A percentile compares a stretch with the other conserved stretches of the same genome.
Conservation (phyloP, 2,888 invertebrate genomes). For the Chromoteleia sp. region DNA sequence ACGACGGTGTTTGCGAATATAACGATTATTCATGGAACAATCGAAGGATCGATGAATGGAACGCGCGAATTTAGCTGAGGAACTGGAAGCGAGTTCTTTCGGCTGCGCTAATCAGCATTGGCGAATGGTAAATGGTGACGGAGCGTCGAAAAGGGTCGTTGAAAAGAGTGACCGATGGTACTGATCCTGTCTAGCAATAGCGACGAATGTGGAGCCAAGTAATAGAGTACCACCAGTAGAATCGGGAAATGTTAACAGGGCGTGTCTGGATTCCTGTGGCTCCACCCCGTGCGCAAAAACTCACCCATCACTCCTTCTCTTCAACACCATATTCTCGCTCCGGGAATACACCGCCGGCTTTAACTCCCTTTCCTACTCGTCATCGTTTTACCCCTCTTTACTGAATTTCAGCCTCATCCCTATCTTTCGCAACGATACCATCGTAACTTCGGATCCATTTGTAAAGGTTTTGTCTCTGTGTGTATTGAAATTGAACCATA, state of each 20-base stretch:
- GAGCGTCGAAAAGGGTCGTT: slow-evolving; percentile 26
- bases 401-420: slow-evolving; percentile 52
- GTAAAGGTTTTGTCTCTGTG: slow-evolving; percentile 57
- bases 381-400: slow-evolving; percentile 62
- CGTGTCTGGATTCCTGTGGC: slow-evolving; percentile 85
- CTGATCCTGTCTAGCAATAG: slow-evolving; percentile 53
- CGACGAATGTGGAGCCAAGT: slow-evolving; percentile 69
- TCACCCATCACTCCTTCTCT: slow-evolving; percentile 66
- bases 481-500: slow-evolving; percentile 37
- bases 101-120: slow-evolving; percentile 21
- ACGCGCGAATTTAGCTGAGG: no score
- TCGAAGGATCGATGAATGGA: no score
- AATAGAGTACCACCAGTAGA: slow-evolving; percentile 56
- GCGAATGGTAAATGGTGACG: slow-evolving; percentile 31
- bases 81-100: slow-evolving; percentile 6
- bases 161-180: slow-evolving; percentile 65
- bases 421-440: slow-evolving; percentile 44
- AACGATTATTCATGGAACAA: slow-evolving; percentile 18
- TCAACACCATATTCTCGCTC: slow-evolving; percentile 70
- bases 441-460: slow-evolving; percentile 55
- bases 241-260: slow-evolving; percentile 80
- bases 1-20: no score
- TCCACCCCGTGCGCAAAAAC: slow-evolving; percentile 78
- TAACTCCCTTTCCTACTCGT: slow-evolving; percentile 65
- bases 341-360: slow-evolving; percentile 74